Conservation (phyloP, 2,797 vertebrate genomes). For the Sparidentex hasta region DNA sequence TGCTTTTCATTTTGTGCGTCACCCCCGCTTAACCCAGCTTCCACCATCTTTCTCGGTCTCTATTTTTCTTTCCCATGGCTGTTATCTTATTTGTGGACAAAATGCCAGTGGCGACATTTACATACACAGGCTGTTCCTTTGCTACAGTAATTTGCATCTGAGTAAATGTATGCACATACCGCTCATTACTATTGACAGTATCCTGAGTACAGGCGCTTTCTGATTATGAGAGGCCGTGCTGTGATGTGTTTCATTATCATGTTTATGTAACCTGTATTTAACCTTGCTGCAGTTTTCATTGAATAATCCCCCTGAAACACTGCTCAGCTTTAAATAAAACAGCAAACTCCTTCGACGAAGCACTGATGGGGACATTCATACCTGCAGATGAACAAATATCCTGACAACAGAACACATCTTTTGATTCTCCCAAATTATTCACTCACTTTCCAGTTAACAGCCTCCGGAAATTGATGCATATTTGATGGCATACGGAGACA, state of each 20-base stretch:
- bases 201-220: not conserved
- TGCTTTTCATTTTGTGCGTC: conserved; percentile 10
- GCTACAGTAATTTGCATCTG: conserved; percentile 15
- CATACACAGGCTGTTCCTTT: not conserved
- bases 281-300: conserved; percentile 17
- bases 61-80: not conserved
- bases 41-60: not conserved
- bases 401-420: not conserved
- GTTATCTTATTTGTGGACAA: conserved; percentile 18
- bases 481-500: not conserved
- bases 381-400: not conserved
- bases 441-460: no score
- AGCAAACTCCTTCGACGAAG: not conserved
- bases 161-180: conserved; percentile 23
- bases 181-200: conserved; percentile 14
- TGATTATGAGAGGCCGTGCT: conserved; percentile 1
- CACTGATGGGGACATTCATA: not conserved
- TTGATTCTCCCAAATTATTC: not conserved
- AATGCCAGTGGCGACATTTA: conserved; percentile 34
- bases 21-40: not conserved
- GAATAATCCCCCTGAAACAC: conserved; percentile 1
- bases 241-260: conserved; percentile 19
- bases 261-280: conserved; percentile 34
- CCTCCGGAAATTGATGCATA: not conserved
- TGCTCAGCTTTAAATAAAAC: not conserved